Conservation (phyloP, 2,888 invertebrate species). For the Lycocerus yunnanus region DNA sequence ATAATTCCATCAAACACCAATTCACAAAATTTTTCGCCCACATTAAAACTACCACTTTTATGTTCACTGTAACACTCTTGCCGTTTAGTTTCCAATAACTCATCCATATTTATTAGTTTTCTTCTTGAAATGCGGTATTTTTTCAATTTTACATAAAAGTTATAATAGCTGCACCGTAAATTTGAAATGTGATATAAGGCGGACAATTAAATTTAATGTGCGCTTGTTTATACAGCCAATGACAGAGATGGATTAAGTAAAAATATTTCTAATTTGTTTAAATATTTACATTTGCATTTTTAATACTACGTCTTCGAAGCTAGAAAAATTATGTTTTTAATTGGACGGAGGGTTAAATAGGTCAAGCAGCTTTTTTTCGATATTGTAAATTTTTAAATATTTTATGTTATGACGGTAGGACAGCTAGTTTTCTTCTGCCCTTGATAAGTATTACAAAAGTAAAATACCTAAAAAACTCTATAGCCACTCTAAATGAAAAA, state of each 20-base stretch:
- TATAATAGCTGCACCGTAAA: background rate
- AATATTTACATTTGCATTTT: background rate
- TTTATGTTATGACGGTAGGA: background rate
- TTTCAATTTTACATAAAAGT: background rate
- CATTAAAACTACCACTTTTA: slow-evolving; percentile 4
- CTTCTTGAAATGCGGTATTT: background rate
- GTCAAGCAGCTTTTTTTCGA: background rate
- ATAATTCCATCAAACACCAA: slow-evolving; percentile 59
- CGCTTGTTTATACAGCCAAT: slow-evolving; percentile 10
- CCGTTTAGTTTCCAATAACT: slow-evolving; percentile 13
- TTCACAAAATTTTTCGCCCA: slow-evolving; percentile 46
- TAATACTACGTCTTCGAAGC: background rate
- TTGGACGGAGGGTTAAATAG: background rate
- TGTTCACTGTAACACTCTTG: slow-evolving; percentile 19
- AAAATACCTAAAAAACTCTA: no score
- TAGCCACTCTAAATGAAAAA: no score
- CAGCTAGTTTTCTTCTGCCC: no score
- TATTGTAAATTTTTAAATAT: background rate
- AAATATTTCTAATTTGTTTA: background rate
- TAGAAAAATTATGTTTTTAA: background rate
- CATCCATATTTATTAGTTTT: slow-evolving; percentile 6
- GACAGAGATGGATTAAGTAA: slow-evolving; percentile 24
- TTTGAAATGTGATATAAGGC: slow-evolving; percentile 22
- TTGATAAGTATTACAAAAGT: no score
- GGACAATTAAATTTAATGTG: slow-evolving; percentile 16